These are phyloP conservation scores for Trissolcus basalis DNA, from an alignment of 1,140 invertebrate genomes.

Conservation along the genomic window DNA sequence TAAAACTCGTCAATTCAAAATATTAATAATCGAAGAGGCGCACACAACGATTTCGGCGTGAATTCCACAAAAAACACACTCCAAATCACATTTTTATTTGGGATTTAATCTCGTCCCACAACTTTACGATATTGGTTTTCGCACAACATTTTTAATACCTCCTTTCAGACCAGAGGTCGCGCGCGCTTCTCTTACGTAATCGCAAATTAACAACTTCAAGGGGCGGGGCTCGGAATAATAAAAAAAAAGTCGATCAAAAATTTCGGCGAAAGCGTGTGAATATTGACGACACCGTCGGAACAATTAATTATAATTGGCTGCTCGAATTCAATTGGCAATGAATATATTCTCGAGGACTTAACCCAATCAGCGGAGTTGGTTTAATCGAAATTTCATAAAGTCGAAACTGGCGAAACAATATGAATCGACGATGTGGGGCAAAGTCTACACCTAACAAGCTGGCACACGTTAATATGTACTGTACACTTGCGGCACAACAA, in stretches of 20 bases:
- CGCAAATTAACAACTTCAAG: neutral
- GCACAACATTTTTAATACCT: constrained; percentile 23
- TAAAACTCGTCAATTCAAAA: constrained; percentile 39
- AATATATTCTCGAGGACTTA: constrained; percentile 6
- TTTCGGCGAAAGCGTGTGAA: neutral
- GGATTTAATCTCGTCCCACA: constrained; percentile 11
- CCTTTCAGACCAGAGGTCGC: neutral
- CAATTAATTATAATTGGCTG: constrained; percentile 21
- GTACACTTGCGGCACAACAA: constrained; percentile 30
- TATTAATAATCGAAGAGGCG: constrained; percentile 32
- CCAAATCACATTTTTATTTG: constrained; percentile 7
- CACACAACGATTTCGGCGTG: neutral
- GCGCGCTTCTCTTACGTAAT: constrained; percentile 37
- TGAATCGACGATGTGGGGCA: constrained; percentile 24
- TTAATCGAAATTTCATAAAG: constrained; percentile 26
- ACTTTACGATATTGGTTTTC: constrained; percentile 18
- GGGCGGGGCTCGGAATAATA: no score
- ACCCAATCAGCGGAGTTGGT: constrained; percentile 4
- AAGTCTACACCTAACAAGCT: constrained; percentile 15
- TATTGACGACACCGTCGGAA: constrained; percentile 8
- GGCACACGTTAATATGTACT: constrained; percentile 25
- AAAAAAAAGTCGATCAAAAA: no score
- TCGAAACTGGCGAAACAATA: constrained; percentile 29
- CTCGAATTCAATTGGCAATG: constrained; percentile 10
- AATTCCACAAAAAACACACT: constrained; percentile 21